A percentile compares a stretch with the other conserved stretches of the same genome.
Conservation (phyloP, 2,113 vertebrate genomes). For the Rattus norvegicus region DNA sequence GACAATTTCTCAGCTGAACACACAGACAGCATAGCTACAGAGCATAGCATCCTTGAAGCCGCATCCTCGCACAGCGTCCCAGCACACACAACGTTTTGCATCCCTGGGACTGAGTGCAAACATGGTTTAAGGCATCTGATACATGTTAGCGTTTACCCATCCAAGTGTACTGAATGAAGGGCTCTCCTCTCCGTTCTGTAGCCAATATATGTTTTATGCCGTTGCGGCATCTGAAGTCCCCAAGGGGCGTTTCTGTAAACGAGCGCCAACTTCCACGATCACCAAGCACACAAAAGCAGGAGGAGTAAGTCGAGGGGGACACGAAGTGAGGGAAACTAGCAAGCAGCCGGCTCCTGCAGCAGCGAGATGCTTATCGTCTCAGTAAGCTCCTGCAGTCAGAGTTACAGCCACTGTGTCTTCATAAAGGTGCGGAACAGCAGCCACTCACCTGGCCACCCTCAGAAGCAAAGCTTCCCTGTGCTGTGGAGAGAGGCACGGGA, state of each 20-base stretch:
- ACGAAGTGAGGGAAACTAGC: slow-evolving; percentile 78
- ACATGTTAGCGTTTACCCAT: background rate
- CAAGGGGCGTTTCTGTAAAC: slow-evolving; percentile 33
- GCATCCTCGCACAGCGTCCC: background rate
- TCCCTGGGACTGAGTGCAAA: background rate
- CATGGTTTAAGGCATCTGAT: background rate
- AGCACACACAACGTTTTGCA: background rate
- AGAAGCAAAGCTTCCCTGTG: slow-evolving; percentile 86
- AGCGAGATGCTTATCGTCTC: slow-evolving; percentile 82
- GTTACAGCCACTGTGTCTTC: slow-evolving; percentile 83
- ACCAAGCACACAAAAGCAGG: slow-evolving; percentile 57
- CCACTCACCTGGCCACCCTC: slow-evolving; percentile 87
- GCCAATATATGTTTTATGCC: slow-evolving; percentile 22
- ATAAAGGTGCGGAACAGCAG: slow-evolving; percentile 83
- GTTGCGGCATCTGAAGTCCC: background rate
- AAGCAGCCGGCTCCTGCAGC: slow-evolving; percentile 75
- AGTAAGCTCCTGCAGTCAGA: slow-evolving; percentile 84
- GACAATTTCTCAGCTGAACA: background rate
- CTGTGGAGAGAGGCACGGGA: slow-evolving; percentile 70
- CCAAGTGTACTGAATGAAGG: slow-evolving; percentile 9
- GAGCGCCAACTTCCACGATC: background rate
- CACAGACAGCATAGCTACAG: background rate
- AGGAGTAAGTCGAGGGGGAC: slow-evolving; percentile 80
- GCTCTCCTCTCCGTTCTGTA: background rate
- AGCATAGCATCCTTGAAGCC: background rate